phyloP scores from a whole-genome alignment of 37 sponge, comb jelly and placozoan species.

The Chondrosia reniformis region DNA sequence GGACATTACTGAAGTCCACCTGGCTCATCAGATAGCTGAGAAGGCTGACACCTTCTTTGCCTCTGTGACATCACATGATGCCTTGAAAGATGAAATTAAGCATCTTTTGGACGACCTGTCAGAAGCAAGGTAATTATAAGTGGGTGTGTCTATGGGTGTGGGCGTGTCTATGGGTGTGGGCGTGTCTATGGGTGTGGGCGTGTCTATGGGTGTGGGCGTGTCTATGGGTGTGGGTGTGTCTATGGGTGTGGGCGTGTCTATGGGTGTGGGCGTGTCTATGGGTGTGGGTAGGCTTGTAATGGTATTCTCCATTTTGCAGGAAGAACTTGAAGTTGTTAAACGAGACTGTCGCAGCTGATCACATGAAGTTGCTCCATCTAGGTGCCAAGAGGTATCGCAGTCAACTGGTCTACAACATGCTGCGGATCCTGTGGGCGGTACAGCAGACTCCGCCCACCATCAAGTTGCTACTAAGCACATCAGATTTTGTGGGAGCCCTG shows the following conservation, averaged over 20 bases:
- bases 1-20: conserved; percentile 87
- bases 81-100: conserved; percentile 30
- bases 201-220: neutral
- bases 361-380: conserved; percentile 33
- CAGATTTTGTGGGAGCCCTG: conserved; percentile 94
- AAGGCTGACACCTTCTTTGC: conserved; percentile 90
- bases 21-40: conserved; percentile 86
- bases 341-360: conserved; percentile 9
- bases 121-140: conserved; percentile 17
- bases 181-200: neutral
- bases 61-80: conserved; percentile 79
- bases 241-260: neutral
- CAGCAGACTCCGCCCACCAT: conserved; percentile 97
- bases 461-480: conserved; percentile 81
- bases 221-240: neutral
- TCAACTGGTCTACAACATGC: conserved; percentile 36
- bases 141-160: neutral
- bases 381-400: conserved; percentile 10
- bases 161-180: neutral
- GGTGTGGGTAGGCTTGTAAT: neutral
- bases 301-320: conserved; percentile 21
- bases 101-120: neutral
- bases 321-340: conserved; percentile 34
- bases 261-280: neutral
- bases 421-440: conserved; percentile 78